Conservation (phyloP, 2,888 invertebrate species). For the Cantharis flavilabris region DNA sequence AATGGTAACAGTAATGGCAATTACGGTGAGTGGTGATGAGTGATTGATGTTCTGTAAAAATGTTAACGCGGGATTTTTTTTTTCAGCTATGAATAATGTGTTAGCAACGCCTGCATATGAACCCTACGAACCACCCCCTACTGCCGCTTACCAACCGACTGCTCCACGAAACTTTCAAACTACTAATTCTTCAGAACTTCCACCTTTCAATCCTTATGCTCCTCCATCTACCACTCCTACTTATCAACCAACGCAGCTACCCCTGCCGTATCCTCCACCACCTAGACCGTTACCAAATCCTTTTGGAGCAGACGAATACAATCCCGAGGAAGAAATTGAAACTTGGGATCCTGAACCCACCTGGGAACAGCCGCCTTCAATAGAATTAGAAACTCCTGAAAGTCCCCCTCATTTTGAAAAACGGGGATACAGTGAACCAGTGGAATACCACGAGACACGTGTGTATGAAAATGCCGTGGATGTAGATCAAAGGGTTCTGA, state of each 20-base stretch:
- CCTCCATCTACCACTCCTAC: constrained; percentile 3
- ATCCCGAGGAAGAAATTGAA: constrained; percentile 57
- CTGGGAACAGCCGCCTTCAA: constrained; percentile 50
- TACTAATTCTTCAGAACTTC: neutral
- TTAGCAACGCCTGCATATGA: neutral
- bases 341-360: constrained; percentile 53
- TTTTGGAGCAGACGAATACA: constrained; percentile 46
- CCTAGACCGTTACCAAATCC: neutral
- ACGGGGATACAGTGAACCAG: constrained; percentile 61
- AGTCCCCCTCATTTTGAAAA: constrained; percentile 70
- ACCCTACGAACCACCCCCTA: neutral
- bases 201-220: neutral
- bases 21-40: constrained; percentile 28
- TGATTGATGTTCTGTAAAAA: neutral
- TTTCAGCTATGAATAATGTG: neutral
- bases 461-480: constrained; percentile 49
- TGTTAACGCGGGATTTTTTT: neutral
- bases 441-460: constrained; percentile 65
- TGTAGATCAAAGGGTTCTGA: constrained; percentile 63
- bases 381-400: constrained; percentile 63
- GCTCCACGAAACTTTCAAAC: neutral
- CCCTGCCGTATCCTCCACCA: constrained; percentile 15
- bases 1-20: constrained; percentile 8
- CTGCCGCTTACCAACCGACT: constrained; percentile 3
- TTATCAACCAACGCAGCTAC: neutral